Evolutionary conservation across 2,888 invertebrate species (phyloP).

Genomic region (Drosophila cracens): DNA sequence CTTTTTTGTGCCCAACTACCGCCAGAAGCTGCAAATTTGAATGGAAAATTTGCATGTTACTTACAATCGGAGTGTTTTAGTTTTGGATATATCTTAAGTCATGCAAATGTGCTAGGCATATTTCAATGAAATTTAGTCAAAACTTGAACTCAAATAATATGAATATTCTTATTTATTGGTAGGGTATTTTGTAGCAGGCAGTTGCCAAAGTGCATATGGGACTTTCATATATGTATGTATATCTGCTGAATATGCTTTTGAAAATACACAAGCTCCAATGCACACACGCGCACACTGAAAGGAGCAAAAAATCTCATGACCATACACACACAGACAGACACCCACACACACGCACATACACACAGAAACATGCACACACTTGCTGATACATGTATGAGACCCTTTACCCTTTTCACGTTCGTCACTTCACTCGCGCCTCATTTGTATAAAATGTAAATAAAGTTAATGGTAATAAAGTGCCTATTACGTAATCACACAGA

Average conservation of each 20-base stretch:
- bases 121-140: neutral
- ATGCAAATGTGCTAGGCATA: neutral
- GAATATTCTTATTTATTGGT: neutral
- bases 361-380: constrained; percentile 10
- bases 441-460: constrained; percentile 75
- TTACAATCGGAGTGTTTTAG: neutral
- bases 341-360: neutral
- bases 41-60: neutral
- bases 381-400: constrained; percentile 17
- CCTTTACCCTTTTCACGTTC: constrained; percentile 58
- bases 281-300: constrained; percentile 4
- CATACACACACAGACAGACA: neutral
- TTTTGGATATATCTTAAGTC: neutral
- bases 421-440: constrained; percentile 59
- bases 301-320: neutral
- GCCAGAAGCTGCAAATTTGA: neutral
- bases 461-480: constrained; percentile 78
- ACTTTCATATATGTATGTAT: neutral
- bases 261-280: constrained; percentile 19
- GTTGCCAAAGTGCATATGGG: neutral
- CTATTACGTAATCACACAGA: constrained; percentile 67
- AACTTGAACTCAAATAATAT: neutral
- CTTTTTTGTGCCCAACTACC: neutral
- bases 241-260: constrained; percentile 32
- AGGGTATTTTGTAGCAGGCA: constrained; percentile 7